Evolutionary conservation across 2,113 vertebrate genomes (phyloP), one percentile per base, ranked within the genome.

Genomic region (Neolamprologus ventralis): DNA sequence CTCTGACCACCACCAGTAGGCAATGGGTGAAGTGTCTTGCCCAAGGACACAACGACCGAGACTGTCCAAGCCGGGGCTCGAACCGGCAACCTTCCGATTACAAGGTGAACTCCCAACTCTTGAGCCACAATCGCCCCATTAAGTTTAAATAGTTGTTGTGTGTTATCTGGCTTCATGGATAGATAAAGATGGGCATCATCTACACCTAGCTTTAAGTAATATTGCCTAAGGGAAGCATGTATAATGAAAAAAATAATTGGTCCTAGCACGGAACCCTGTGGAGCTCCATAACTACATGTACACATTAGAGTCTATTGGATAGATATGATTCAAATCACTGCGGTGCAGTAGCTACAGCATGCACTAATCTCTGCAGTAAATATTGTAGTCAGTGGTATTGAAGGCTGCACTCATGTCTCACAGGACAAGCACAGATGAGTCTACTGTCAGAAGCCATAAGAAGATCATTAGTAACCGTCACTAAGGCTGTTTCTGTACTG

Each of bases 21-120:
- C 0, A 58, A 58, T 0, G 0, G 55, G 23, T 57, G 7, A 57
- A 0, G 13, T 54, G 6, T 23, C 3, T 54, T 4, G 10, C n/a
- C 6, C n/a, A 23, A 12, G n/a, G 10, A 12, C 51, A 7, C 51
- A 21, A 54, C 0, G 0, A 4, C 53, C 2, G 0, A 23, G 9
- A 54, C 51, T 53, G 9, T 11, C n/a, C 51, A 6, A 54, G 9
- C 51, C 2, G 1, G n/a, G 10, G 1, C 53, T 54, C 1, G 2
- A 55, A 23, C 0, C 5, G 0, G 13, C 26, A 58, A 6, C 55
- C 7, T 31, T 58, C 26, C 0, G 1, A 28, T 58, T 58, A 31
- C 7, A 58, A 58, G 26, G 5, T 1, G 0, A 58, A 6, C 0
- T 17, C 0, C 14, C 7, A 58, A 58, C 26, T 58, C 26, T 58